Conservation (phyloP, 2,888 invertebrate species). For the Rambutsinella grinnellia region DNA sequence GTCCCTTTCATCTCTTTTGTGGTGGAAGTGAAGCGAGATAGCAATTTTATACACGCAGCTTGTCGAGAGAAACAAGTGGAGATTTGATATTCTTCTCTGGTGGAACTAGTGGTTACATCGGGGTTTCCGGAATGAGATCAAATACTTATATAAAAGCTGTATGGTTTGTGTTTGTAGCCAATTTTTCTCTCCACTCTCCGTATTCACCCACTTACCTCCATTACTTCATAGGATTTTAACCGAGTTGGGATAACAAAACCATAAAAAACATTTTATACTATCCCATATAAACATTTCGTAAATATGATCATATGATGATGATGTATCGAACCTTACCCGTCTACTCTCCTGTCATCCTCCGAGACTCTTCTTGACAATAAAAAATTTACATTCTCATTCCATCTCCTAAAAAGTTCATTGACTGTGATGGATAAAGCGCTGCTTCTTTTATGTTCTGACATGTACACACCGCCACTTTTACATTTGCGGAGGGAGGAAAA, state of each 20-base stretch:
- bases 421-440: slow-evolving; percentile 27
- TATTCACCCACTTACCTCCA: slow-evolving; percentile 5
- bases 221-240: neutral
- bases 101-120: slow-evolving; percentile 37
- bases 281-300: too few relatives aligned
- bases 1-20: neutral
- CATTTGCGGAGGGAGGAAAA: neutral
- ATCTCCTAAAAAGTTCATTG: slow-evolving; percentile 39
- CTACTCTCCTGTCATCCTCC: slow-evolving; percentile 31
- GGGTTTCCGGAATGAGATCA: slow-evolving; percentile 47
- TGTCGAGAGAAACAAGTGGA: slow-evolving; percentile 26
- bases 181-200: neutral
- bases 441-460: too few relatives aligned
- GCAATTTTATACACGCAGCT: neutral
- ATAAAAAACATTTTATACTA: slow-evolving; percentile 33
- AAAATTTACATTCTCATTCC: slow-evolving; percentile 47
- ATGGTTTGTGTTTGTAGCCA: slow-evolving; percentile 1
- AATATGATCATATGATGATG: too few relatives aligned
- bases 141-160: too few relatives aligned
- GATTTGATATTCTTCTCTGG: slow-evolving; percentile 45
- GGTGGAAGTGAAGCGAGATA: neutral
- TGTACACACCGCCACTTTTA: too few relatives aligned
- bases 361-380: slow-evolving; percentile 36
- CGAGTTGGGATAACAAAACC: slow-evolving; percentile 14
- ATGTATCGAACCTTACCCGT: too few relatives aligned